Conservation (phyloP, 2,797 vertebrate species). For the Enteromius anoplus region DNA sequence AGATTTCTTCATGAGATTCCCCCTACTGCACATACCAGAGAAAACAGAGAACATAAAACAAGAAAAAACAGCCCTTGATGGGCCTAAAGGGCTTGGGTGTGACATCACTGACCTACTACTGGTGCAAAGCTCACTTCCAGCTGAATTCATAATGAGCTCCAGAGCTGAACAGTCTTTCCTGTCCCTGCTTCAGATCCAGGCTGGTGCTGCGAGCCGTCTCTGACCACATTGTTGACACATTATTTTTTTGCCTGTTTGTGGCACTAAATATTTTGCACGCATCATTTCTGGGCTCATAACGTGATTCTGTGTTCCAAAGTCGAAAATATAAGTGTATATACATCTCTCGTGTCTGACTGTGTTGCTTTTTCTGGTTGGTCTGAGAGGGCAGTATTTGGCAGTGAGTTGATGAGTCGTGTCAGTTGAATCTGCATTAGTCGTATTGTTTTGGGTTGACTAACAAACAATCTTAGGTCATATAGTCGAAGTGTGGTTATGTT, state of each 20-base stretch:
- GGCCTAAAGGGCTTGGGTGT: conserved; percentile 34
- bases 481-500: conserved; percentile 33
- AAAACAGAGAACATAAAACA: conserved; percentile 25
- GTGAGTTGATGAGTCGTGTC: conserved; percentile 8
- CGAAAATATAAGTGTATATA: conserved; percentile 7
- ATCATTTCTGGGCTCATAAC: not conserved
- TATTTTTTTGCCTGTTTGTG: conserved; percentile 25
- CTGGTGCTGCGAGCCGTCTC: not conserved
- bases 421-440: conserved; percentile 50
- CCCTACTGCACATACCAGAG: conserved; percentile 9
- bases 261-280: conserved; percentile 28
- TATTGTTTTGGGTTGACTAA: conserved; percentile 5
- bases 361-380: conserved; percentile 22
- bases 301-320: not conserved
- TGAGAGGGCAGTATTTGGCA: conserved; percentile 25
- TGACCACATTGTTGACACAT: conserved; percentile 1
- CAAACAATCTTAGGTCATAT: conserved; percentile 15
- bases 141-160: conserved; percentile 27
- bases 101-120: conserved; percentile 34
- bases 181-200: conserved; percentile 30
- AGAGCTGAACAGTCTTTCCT: conserved; percentile 32
- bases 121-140: conserved; percentile 22
- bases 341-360: conserved; percentile 25
- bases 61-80: conserved; percentile 4
- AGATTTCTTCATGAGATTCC: conserved; percentile 1